Base-by-base conservation (phyloP, 1,140 invertebrate species). In the Lucilia cuprina region DNA sequence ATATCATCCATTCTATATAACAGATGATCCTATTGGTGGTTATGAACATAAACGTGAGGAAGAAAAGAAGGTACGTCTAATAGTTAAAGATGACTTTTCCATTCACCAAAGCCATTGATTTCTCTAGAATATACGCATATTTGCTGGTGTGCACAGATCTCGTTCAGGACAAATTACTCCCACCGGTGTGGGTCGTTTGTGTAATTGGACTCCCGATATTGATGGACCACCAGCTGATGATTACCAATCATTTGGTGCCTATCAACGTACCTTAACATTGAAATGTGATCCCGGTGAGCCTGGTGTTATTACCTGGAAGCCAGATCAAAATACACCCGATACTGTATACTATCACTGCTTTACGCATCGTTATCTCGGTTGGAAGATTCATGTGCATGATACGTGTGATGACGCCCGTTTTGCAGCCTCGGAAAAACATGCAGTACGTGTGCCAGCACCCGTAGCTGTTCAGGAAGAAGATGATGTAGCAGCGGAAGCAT, bases 1-100 rank as follows among this genome's bases (percentile, higher is more conserved):
- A 85, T 97, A 97, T 90, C 97, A 99, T 93, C 98, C 98, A 8
- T 97, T 99, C 92, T 99, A 99, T 91, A 97, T 99, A 85, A 98
- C 97, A 21, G 96, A 98, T 88, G 97, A 98, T 91, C 94, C 96
- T 0, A 94, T 98, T 47, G 98, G 98, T 70, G 97, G 97, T 0
- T 98, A 96, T 90, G 93, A 94, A 84, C 95, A 97, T 91, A 97
- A 98, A 89, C 95, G 94, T 2, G 93, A 95, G 0, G 95, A 96
- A 87, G 97, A 98, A 90, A 95, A 93, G 92, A 92, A 94, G 92
- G 96, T 97, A 91, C 91, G 41, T 70, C 8, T 2, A 5, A 34
- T 30, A 13, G 2, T 17, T 7, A 65, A 35, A 82, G 34, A 70
- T 25, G 5, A 21, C 25, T n/a, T 19, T 25, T 9, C 12, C 49